Base-by-base conservation (phyloP, 2,888 invertebrate species). In the Pterostichus madidus region DNA sequence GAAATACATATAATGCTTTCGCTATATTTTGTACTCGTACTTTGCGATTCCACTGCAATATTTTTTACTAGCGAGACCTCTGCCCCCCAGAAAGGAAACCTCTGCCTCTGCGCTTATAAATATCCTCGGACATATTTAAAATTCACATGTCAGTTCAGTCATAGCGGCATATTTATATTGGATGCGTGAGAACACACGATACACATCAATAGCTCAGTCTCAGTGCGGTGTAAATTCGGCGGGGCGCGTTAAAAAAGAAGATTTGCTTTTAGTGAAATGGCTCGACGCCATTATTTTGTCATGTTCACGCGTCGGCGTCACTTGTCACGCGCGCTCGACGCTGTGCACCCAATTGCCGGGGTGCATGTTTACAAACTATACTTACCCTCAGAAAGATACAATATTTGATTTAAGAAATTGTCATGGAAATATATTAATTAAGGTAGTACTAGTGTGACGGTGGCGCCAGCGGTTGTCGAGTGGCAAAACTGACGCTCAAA, bases 251-350 rank as follows among this genome's bases (percentile, higher is more conserved):
- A 73, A 49, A 73, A 46, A 44, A 31, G 35, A 86, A 86, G 86
- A 87, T 86, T 86, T 85, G 86, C 86, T 87, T 86, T 87, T 86
- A 86, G 85, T 86, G 86, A 87, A 88, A 88, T 88, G 88, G 86
- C 85, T 85, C 86, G 86, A 85, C 85, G 87, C 88, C 87, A 88
- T 88, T 88, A 88, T 86, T 86, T 87, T 88, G 88, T 88, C 88
- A 88, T 87, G 87, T 88, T 86, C 87, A 85, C 87, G 86, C 85
- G 86, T 85, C 87, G 88, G 87, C 87, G 86, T 87, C 86, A 87
- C 88, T 87, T 88, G 87, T 88, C 87, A 49, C n/a, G 49, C 8
- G 5, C 13, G 44, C 39, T 5, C 39, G 39, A 0, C 8, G 8
- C 39, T 39, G 7, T 39, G 39, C 39, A 39, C 39, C 39, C 39